Evolutionary conservation across 2,888 invertebrate genomes (phyloP).

Genomic region (Boloria euphrosyne): DNA sequence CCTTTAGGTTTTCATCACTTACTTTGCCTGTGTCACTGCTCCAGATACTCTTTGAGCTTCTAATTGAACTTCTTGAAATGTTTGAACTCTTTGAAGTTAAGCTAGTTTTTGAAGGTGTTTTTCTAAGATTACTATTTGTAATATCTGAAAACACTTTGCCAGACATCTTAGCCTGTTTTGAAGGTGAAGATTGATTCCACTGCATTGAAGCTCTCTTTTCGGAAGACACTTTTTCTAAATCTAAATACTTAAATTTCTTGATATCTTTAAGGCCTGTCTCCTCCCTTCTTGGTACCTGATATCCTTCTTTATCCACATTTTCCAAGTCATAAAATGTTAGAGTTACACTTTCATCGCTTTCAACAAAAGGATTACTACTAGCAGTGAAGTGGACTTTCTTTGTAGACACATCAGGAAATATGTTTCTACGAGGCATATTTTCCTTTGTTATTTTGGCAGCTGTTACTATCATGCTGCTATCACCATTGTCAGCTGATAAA

Average conservation of each 20-base stretch:
- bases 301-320: conserved; percentile 54
- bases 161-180: conserved; percentile 65
- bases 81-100: conserved; percentile 64
- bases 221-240: conserved; percentile 62
- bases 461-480: conserved; percentile 79
- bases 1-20: conserved; percentile 55
- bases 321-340: conserved; percentile 76
- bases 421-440: conserved; percentile 71
- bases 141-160: conserved; percentile 63
- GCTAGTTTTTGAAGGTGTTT: conserved; percentile 72
- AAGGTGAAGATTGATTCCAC: conserved; percentile 69
- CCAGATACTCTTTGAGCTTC: conserved; percentile 56
- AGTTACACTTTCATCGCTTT: conserved; percentile 78
- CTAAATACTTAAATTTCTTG: conserved; percentile 73
- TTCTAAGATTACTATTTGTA: conserved; percentile 61
- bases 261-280: conserved; percentile 57
- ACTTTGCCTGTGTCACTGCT: conserved; percentile 58
- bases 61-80: conserved; percentile 57
- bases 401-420: conserved; percentile 65
- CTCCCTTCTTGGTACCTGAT: conserved; percentile 52
- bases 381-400: conserved; percentile 77
- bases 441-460: conserved; percentile 75
- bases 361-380: conserved; percentile 68
- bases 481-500: conserved; percentile 81
- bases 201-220: conserved; percentile 64